These are phyloP conservation scores for Lepidocyrtoides sp. DNA, from an alignment of 2,888 invertebrate species.

Conservation along the genomic window DNA sequence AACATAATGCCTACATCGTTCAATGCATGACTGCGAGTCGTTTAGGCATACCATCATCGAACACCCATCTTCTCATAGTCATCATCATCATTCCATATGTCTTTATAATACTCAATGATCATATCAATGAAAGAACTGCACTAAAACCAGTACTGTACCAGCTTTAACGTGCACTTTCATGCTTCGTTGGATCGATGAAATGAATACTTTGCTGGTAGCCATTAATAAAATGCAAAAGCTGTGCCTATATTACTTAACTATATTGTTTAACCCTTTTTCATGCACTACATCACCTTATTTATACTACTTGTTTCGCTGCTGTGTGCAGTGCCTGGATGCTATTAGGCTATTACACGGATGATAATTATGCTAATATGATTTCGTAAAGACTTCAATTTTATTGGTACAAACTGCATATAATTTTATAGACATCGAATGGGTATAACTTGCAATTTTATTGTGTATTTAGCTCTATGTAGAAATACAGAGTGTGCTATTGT, in stretches of 20 bases:
- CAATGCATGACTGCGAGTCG: slow-evolving; percentile 56
- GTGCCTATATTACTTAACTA: neutral
- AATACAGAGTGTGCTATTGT: no score
- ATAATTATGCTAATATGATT: neutral
- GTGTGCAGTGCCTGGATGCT: no score
- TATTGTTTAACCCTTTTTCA: neutral
- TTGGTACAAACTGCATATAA: neutral
- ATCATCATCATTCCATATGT: slow-evolving; percentile 9
- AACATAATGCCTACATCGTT: neutral
- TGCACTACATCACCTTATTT: neutral
- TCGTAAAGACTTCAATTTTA: neutral
- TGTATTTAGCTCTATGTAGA: no score
- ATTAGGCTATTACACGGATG: neutral
- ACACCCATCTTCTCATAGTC: slow-evolving; percentile 43
- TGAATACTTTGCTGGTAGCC: neutral
- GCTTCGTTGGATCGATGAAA: slow-evolving; percentile 21
- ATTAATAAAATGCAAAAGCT: neutral
- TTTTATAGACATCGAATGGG: neutral
- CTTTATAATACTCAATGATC: neutral
- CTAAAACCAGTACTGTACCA: neutral
- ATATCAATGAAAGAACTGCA: neutral
- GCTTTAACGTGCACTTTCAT: neutral
- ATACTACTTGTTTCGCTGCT: neutral
- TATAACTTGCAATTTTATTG: no score
- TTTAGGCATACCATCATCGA: slow-evolving; percentile 52